phyloP scores from a whole-genome alignment of 2,113 vertebrate species.

The Scortum barcoo region DNA sequence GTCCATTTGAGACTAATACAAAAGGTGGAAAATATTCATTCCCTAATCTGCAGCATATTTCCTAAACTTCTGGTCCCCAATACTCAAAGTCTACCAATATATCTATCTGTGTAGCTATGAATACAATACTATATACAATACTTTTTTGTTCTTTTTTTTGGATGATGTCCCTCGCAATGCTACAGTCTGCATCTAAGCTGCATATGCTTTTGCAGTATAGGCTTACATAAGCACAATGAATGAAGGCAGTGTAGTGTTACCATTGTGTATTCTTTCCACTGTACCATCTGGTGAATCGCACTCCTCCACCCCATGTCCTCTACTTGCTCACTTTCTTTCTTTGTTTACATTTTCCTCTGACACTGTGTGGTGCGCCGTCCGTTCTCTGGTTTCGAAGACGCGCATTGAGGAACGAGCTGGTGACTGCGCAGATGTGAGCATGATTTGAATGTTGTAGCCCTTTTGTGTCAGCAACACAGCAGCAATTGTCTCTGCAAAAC shows the following conservation, averaged over 20 bases:
- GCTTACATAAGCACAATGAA: constrained; percentile 64
- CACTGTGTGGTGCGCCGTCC: neutral
- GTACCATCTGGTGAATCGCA: constrained; percentile 79
- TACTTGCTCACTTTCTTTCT: constrained; percentile 48
- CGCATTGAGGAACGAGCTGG: constrained; percentile 16
- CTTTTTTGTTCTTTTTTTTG: too few species aligned
- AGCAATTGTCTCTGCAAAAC: constrained; percentile 41
- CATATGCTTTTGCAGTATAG: neutral
- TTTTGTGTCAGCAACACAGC: constrained; percentile 55
- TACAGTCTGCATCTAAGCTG: constrained; percentile 11
- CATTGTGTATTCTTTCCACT: constrained; percentile 78
- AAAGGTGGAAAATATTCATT: neutral
- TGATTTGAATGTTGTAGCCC: constrained; percentile 29
- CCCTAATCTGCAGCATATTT: neutral
- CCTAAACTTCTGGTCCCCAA: neutral
- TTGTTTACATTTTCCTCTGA: constrained; percentile 49
- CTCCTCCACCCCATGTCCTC: constrained; percentile 39
- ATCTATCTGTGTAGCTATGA: neutral
- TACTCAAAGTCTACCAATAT: neutral
- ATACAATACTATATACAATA: neutral
- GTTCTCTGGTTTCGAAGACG: neutral
- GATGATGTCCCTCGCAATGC: neutral
- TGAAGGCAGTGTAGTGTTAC: constrained; percentile 67
- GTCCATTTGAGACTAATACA: neutral
- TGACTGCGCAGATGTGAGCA: constrained; percentile 53